Evolutionary conservation across 2,113 vertebrate species (phyloP), one percentile per base, ranked within the genome.

Genomic region (Platysteira castanea): DNA sequence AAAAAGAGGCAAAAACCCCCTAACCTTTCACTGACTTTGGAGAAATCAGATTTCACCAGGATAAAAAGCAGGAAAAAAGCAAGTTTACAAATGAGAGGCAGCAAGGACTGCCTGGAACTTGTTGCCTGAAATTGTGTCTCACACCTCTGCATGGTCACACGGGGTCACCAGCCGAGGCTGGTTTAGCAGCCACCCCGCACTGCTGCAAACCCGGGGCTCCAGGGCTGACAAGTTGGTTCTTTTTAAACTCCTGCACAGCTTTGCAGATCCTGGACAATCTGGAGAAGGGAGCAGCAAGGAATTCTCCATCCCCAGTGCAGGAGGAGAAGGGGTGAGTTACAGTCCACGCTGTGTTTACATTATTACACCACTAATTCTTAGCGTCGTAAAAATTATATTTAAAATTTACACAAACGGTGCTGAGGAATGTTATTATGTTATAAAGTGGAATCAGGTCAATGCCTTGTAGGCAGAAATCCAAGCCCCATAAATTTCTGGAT

Each of bases 281-380:
- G 50, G 64, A 49, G 60, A 64, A 75, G 2, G 68, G 76, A 73
- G 84, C 78, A 83, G 53, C 75, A 74, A 77, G 28, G 30, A 69
- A 91, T 39, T 57, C 15, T 2, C 33, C 69, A 47, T 44, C 67
- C 64, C 75, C 87, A 27, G n/a, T 6, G 67, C 14, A 15, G 18
- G 71, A 73, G 42, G n/a, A 39, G 27, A 74, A 65, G 35, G 59
- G 26, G 56, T 96, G 97, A 98, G 95, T 98, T 98, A 98, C 78
- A 92, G 94, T 47, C 85, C 82, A 52, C 1, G 0, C 15, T 57
- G 79, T 91, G 91, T 97, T 97, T 97, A 97, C 64, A 87, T 96
- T 97, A 98, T 95, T 96, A 96, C 41, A 76, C 89, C 89, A 92
- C 96, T 98, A 97, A 98, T 97, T 98, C 95, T 95, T 78, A 63